Base-by-base conservation (phyloP, 2,113 vertebrate genomes). In the Nannobrachium achirus region DNA sequence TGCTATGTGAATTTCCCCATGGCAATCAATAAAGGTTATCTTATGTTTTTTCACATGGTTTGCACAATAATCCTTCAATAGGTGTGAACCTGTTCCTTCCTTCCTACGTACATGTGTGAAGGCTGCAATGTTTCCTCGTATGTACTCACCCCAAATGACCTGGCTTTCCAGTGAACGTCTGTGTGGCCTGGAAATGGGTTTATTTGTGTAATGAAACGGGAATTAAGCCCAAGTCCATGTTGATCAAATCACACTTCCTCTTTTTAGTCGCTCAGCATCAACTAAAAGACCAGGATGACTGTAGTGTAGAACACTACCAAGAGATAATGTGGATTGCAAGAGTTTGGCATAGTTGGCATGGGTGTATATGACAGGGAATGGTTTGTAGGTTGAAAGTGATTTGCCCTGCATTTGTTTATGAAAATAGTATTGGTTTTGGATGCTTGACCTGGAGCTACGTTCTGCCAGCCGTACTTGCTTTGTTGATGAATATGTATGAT, bases 21-120 rank as follows among this genome's bases (percentile, higher is more conserved):
- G 25, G 25, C 25, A 33, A 33, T 33, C 25, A 33, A 33, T 33
- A 33, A 33, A 33, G 25, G 25, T 33, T 33, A 33, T 33, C 25
- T 33, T 33, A 33, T 33, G 25, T 33, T 7, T 16, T 13, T 57
- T 33, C 4, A 39, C 48, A 46, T 44, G 3, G 6, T 41, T 65
- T 9, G 38, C 39, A 53, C 15, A 10, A 19, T 11, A 58, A 38
- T 46, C n/a, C 4, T 62, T 66, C 2, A 19, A 55, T 44, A 1
- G 25, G 25, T 39, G 52, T 66, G 15, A 33, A 11, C 19, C 10
- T 14, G 7, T n/a, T 56, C 16, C 20, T 10, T 64, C 33, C 48
- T 3, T 59, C 58, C 61, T 75, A 56, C 73, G 25, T 33, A 33
- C 25, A 33, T 33, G 65, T 55, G 42, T 63, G 46, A 8, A 61